phyloP scores from a whole-genome alignment of 2,888 invertebrate genomes.

The Synanthedon vespiformis region DNA sequence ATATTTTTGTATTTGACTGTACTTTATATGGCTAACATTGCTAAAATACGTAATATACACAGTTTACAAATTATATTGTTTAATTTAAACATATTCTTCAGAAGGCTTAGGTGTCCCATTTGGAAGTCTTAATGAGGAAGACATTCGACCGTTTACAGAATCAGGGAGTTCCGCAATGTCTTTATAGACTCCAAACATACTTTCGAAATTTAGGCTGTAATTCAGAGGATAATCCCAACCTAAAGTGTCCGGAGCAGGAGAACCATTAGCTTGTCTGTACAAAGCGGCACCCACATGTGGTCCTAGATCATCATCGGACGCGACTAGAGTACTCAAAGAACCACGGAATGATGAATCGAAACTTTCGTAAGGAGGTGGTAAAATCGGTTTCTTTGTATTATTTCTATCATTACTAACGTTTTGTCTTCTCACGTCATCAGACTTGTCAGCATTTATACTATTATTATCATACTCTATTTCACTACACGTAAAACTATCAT shows the following conservation, averaged over 20 bases:
- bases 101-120: constrained; percentile 86
- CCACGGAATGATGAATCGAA: constrained; percentile 95
- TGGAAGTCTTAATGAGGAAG: constrained; percentile 80
- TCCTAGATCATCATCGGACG: constrained; percentile 91
- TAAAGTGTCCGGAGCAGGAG: constrained; percentile 82
- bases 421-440: constrained; percentile 71
- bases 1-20: too few relatives aligned
- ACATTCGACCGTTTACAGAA: constrained; percentile 78
- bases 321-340: constrained; percentile 92
- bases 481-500: constrained; percentile 98
- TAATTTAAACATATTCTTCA: constrained; percentile 84
- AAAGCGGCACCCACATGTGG: constrained; percentile 83
- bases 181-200: constrained; percentile 94
- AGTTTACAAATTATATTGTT: background rate
- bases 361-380: constrained; percentile 87
- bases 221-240: constrained; percentile 96
- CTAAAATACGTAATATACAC: too few relatives aligned
- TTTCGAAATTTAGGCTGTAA: constrained; percentile 97
- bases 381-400: constrained; percentile 74
- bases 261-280: constrained; percentile 84
- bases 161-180: constrained; percentile 96
- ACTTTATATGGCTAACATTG: too few relatives aligned
- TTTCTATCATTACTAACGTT: constrained; percentile 62
- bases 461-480: constrained; percentile 97
- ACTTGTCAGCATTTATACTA: constrained; percentile 83